These are phyloP conservation scores for Pangasianodon gigas DNA, from an alignment of 2,113 vertebrate species.

Conservation along the genomic window DNA sequence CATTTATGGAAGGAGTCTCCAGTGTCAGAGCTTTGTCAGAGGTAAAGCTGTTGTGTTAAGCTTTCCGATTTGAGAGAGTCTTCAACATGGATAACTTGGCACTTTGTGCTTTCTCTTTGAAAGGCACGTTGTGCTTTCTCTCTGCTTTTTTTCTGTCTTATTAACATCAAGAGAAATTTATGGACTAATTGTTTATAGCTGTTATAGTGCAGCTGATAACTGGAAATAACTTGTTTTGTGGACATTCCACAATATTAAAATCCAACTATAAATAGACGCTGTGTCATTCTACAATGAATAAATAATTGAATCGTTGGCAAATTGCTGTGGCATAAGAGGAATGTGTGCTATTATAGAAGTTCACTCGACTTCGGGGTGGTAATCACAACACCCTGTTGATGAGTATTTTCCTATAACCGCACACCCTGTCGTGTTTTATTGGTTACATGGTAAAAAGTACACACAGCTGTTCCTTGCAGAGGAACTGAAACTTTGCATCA, in stretches of 20 bases:
- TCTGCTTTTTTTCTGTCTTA: neutral
- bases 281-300: neutral
- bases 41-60: neutral
- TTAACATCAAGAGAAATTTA: neutral
- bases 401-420: neutral
- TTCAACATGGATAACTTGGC: neutral
- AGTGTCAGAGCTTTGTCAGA: neutral
- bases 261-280: neutral
- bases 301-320: neutral
- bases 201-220: neutral
- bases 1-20: neutral
- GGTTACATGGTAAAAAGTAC: neutral
- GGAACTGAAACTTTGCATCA: constrained; percentile 27
- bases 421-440: neutral
- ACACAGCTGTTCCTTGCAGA: constrained; percentile 13
- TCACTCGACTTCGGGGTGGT: neutral
- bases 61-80: neutral
- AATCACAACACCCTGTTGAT: neutral
- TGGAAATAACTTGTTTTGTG: neutral
- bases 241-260: neutral
- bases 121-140: neutral
- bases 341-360: neutral
- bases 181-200: neutral
- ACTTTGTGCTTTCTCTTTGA: neutral
- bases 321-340: neutral